These are phyloP conservation scores for Dasypolia templi DNA, from an alignment of 2,888 invertebrate genomes.

Conservation along the genomic window DNA sequence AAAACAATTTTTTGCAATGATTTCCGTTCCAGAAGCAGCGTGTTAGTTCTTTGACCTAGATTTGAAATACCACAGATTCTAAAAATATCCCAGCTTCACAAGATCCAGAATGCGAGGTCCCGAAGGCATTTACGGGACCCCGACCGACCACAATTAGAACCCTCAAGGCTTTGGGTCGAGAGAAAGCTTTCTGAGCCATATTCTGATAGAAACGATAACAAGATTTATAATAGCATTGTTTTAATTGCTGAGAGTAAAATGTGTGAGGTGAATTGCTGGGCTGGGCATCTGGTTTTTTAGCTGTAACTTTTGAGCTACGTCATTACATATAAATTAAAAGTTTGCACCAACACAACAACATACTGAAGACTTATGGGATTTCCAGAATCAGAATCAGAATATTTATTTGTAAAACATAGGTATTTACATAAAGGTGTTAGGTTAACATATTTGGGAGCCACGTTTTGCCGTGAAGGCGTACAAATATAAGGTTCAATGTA, in stretches of 20 bases:
- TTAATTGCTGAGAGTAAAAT: conserved; percentile 40
- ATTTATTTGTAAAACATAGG: no score
- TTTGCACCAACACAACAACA: no score
- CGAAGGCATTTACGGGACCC: conserved; percentile 58
- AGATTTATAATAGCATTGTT: conserved; percentile 63
- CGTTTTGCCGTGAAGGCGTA: no score
- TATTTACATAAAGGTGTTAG: no score
- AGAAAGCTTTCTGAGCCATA: conserved; percentile 54
- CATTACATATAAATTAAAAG: no score
- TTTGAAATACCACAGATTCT: neutral
- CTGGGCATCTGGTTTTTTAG: no score
- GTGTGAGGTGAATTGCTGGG: neutral
- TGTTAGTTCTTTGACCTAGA: conserved; percentile 3
- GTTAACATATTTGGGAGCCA: no score
- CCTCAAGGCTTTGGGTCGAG: conserved; percentile 53
- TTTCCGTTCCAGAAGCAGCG: neutral
- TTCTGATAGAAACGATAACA: conserved; percentile 50
- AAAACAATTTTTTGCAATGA: neutral
- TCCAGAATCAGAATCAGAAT: no score
- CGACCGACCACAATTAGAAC: conserved; percentile 26
- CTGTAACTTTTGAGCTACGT: no score
- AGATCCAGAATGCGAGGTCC: conserved; percentile 38
- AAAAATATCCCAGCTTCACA: neutral
- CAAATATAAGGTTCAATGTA: no score
- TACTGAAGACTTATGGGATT: no score